Base-by-base conservation (phyloP, 2,888 invertebrate genomes). In the Macaria liturata region DNA sequence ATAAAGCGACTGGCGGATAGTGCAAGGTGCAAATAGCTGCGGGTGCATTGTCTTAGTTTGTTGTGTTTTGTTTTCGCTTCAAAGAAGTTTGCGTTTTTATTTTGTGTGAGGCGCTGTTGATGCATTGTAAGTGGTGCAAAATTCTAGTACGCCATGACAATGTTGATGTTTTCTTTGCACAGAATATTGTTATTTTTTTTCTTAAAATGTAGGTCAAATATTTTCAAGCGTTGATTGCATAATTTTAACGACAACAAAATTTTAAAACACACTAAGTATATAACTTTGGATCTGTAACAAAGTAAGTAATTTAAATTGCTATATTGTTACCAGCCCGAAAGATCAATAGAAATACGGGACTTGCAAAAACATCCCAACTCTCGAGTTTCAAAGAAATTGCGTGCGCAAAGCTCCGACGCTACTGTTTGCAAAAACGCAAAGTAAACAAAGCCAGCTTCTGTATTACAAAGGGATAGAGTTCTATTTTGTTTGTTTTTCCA, bases 311-410 rank as follows among this genome's bases (percentile, higher is more conserved):
- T 40, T 42, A 47, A 47, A 47, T 48, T 32, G 8, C 54, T 43
- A 43, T 31, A 44, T 54, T n/a, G 6, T 44, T 50, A 31, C 30
- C 20, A 4, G 31, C 51, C 9, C 32, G 48, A 61, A 74, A 78
- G 69, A 79, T 76, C 76, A 78, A 71, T 42, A 8, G 77, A 71
- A 65, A 62, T 76, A 79, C 76, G 71, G 74, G 70, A 74, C 69
- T 67, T 57, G 61, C 68, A 78, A 83, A 83, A 85, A 81, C 74
- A 77, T 76, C 77, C 54, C 39, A 54, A 46, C 37, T 4, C 45
- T 43, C 42, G 76, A 80, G 75, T 76, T 81, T 83, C 81, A 77
- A 81, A 78, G 80, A 77, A 80, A 78, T 77, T 75, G 75, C 79
- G 74, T 80, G 82, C 74, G 71, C 80, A 64, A 68, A 74, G 66